These are phyloP conservation scores for Rattus norvegicus DNA, from an alignment of 2,113 vertebrate species.

Conservation along the genomic window DNA sequence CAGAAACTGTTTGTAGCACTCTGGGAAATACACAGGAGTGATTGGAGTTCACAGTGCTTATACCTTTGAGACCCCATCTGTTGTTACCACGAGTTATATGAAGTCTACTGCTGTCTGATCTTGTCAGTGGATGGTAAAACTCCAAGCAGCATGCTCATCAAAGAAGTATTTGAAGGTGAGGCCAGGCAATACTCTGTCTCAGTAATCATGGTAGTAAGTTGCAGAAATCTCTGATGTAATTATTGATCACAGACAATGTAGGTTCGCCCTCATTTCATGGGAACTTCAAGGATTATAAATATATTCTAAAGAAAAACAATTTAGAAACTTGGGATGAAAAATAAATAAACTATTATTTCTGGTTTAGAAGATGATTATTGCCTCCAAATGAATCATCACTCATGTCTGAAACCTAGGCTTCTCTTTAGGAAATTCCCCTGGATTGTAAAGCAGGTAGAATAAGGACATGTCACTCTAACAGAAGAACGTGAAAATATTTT, in stretches of 20 bases:
- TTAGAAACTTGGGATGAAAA: background rate
- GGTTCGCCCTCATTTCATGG: background rate
- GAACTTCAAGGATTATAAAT: background rate
- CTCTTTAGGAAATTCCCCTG: background rate
- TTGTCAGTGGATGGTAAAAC: background rate
- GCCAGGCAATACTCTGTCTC: background rate
- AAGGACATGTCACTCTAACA: background rate
- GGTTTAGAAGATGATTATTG: background rate
- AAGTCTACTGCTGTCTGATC: slow-evolving; percentile 46
- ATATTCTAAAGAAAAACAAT: background rate
- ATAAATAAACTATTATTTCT: background rate
- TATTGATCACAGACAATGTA: background rate
- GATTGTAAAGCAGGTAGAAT: background rate
- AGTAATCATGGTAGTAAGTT: background rate
- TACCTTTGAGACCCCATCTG: slow-evolving; percentile 18
- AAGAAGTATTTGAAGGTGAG: slow-evolving; percentile 47
- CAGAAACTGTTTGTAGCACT: slow-evolving; percentile 24
- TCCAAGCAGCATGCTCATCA: background rate
- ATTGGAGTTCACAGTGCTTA: background rate
- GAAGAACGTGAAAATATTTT: background rate
- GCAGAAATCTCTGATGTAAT: background rate
- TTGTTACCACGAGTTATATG: slow-evolving; percentile 35
- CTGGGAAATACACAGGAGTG: slow-evolving; percentile 2
- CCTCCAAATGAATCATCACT: background rate
- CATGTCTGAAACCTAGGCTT: background rate